Evolutionary conservation across 1,140 invertebrate genomes (phyloP).

Genomic region (Pogonomyrmex californicus): DNA sequence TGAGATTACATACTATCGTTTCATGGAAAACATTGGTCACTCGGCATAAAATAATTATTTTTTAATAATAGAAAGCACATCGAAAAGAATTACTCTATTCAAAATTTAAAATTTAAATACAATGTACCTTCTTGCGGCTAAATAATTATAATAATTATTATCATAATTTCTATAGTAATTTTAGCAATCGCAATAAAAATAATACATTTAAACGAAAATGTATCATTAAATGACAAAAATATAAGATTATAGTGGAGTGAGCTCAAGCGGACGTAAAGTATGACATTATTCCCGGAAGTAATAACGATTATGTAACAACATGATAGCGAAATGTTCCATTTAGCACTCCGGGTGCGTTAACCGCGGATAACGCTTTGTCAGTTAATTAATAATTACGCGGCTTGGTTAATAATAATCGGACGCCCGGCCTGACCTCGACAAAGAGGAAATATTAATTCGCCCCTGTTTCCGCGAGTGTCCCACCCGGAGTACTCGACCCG

Average conservation of each 20-base stretch:
- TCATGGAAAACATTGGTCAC: neutral
- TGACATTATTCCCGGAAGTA: conserved; percentile 57
- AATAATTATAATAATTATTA: conserved; percentile 24
- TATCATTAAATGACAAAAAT: neutral
- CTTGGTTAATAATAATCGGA: conserved; percentile 66
- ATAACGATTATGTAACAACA: conserved; percentile 66
- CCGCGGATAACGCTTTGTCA: conserved; percentile 59
- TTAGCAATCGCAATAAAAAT: conserved; percentile 18
- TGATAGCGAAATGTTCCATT: conserved; percentile 68
- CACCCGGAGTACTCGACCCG: neutral
- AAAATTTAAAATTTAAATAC: neutral
- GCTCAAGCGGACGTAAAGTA: conserved; percentile 59
- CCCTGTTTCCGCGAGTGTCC: conserved; percentile 26
- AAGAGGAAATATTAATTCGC: conserved; percentile 50
- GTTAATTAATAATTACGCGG: conserved; percentile 72
- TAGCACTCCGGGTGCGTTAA: conserved; percentile 41
- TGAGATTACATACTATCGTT: conserved; percentile 1
- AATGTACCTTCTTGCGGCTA: neutral
- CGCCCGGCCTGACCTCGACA: conserved; percentile 8
- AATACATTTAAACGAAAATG: neutral
- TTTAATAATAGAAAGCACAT: neutral
- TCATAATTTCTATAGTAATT: neutral
- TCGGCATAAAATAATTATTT: neutral
- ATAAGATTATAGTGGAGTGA: neutral
- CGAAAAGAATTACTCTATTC: neutral